Percentiles rank a stretch among this genome's conserved stretches.
Conservation (phyloP, 2,113 vertebrate species). For the Eonycteris spelaea region DNA sequence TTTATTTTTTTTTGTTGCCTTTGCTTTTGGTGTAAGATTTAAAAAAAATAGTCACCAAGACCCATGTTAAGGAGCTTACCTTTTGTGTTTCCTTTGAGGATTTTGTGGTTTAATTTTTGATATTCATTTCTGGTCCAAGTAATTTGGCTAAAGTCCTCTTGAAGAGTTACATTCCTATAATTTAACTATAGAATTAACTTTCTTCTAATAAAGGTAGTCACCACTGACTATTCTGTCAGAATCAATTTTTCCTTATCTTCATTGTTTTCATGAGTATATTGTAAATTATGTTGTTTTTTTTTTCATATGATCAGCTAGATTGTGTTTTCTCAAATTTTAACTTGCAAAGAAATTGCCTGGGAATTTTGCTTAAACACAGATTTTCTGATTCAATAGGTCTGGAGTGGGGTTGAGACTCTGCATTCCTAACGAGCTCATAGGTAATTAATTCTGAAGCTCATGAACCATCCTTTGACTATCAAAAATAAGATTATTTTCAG, state of each 20-base stretch:
- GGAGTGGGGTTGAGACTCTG: not conserved
- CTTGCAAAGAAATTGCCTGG: not conserved
- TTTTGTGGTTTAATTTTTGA: not conserved
- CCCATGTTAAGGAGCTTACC: not conserved
- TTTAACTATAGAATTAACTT: not conserved
- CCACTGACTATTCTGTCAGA: not conserved
- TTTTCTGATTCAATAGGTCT: not conserved
- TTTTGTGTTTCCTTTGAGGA: not conserved
- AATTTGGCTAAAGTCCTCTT: not conserved
- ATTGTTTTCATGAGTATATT: not conserved
- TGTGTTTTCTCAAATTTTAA: not conserved
- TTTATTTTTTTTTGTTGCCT: not conserved
- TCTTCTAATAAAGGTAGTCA: not conserved
- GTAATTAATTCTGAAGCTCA: not conserved
- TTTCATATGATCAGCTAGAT: not conserved
- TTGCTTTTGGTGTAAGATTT: not conserved
- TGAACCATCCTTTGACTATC: not conserved
- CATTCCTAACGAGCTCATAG: not conserved
- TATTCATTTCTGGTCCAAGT: not conserved
- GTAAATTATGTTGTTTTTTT: not conserved
- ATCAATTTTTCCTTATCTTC: not conserved
- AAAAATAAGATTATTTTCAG: not conserved
- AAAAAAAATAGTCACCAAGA: not conserved
- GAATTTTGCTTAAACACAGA: not conserved
- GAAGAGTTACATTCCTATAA: not conserved